Percentiles rank a stretch among this genome's conserved stretches.
phyloP scores from a whole-genome alignment of 2,797 vertebrate genomes.

The Avahi laniger region DNA sequence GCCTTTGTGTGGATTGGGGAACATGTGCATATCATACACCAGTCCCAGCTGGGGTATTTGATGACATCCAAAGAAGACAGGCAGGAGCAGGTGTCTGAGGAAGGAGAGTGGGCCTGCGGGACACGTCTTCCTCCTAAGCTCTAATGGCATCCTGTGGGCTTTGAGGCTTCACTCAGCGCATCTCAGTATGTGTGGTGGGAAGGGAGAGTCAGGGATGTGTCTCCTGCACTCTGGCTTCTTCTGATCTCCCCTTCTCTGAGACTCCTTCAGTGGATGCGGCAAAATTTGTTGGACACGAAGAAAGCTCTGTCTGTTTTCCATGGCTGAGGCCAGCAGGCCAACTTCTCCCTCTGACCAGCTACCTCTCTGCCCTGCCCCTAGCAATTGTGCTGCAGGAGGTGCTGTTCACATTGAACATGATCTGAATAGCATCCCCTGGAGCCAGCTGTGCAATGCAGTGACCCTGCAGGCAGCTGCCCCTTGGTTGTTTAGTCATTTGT shows the following conservation, averaged over 20 bases:
- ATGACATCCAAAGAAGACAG: not conserved
- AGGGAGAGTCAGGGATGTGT: not conserved
- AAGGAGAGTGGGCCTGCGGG: not conserved
- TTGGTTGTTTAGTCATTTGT: not conserved
- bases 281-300: not conserved
- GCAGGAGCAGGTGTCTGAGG: not conserved
- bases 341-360: not conserved
- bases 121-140: not conserved
- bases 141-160: not conserved
- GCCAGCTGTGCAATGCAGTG: not conserved
- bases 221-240: not conserved
- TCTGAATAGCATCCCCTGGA: not conserved
- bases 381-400: not conserved
- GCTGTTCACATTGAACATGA: not conserved
- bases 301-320: not conserved
- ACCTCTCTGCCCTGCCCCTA: too few species aligned
- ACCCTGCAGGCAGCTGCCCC: not conserved
- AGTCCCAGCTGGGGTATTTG: not conserved
- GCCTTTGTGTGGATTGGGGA: not conserved
- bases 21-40: not conserved
- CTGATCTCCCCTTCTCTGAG: not conserved
- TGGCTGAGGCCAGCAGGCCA: not conserved
- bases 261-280: not conserved
- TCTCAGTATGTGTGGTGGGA: not conserved
- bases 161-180: not conserved